phyloP scores from a whole-genome alignment of 2,113 vertebrate genomes.

The Seriola rivoliana region DNA sequence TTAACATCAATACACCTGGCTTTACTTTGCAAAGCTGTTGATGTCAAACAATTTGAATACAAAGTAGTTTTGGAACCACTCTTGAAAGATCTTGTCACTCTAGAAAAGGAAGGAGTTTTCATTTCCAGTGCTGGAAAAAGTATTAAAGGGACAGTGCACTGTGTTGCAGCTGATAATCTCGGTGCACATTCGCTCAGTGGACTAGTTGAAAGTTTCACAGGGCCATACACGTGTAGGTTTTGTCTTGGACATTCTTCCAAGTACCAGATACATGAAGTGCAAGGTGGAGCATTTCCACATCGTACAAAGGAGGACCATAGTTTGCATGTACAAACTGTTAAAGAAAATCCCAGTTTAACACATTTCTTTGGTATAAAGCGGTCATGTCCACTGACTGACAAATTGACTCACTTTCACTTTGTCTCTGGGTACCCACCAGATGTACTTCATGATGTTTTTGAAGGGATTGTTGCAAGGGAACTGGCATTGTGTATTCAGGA shows the following conservation, averaged over 20 bases:
- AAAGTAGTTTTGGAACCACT: conserved; percentile 14
- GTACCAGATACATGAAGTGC: conserved; percentile 4
- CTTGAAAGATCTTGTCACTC: conserved; percentile 33
- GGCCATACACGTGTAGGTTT: neutral
- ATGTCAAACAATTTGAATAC: conserved; percentile 34
- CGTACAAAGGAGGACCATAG: no score
- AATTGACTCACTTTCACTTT: no score
- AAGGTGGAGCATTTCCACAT: conserved; percentile 23
- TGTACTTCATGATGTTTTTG: no score
- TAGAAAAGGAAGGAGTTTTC: conserved; percentile 56
- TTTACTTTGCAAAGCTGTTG: neutral
- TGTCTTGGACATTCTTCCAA: conserved; percentile 26
- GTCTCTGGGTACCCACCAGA: no score
- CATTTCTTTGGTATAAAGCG: no score
- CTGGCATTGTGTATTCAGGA: no score
- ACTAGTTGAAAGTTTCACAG: conserved; percentile 46
- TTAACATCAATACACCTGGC: no score
- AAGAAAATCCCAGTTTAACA: no score
- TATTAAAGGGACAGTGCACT: conserved; percentile 42
- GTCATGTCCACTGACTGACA: no score
- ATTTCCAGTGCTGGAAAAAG: conserved; percentile 40
- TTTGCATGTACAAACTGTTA: no score
- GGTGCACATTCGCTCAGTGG: conserved; percentile 41
- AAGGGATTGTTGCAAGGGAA: no score
- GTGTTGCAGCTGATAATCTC: conserved; percentile 50